Evolutionary conservation across 2,113 vertebrate species (phyloP).

Genomic region (Vulpes lagopus): DNA sequence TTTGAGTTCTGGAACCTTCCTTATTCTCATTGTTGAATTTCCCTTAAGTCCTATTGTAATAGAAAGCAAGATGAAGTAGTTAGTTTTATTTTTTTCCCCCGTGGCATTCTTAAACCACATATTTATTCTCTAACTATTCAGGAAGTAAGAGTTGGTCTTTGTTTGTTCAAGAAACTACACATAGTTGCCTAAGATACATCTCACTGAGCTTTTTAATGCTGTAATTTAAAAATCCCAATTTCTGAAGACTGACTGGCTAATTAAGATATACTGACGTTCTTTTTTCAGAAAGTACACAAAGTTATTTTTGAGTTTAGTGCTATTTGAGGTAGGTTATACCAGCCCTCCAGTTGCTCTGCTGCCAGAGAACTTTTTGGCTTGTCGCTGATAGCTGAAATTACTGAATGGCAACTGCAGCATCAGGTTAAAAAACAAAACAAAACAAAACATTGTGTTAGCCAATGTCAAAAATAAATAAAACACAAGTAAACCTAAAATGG

Average conservation of each 20-base stretch:
- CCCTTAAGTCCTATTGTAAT: neutral
- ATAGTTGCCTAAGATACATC: neutral
- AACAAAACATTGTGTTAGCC: neutral
- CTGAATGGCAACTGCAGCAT: neutral
- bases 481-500: neutral
- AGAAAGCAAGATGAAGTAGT: neutral
- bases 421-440: neutral
- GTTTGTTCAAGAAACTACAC: neutral
- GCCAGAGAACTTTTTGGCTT: neutral
- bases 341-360: neutral
- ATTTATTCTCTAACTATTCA: neutral
- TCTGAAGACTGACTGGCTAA: neutral
- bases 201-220: neutral
- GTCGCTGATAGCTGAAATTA: neutral
- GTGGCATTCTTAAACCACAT: neutral
- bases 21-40: conserved; percentile 39
- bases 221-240: neutral
- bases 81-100: no score
- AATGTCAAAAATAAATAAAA: conserved; percentile 10
- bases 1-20: neutral
- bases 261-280: neutral
- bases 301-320: neutral
- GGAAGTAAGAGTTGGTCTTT: neutral
- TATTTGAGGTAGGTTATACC: neutral
- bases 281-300: neutral